Evolutionary conservation across 2,797 vertebrate species (phyloP).

Genomic region (Ptychadena robeensis): DNA sequence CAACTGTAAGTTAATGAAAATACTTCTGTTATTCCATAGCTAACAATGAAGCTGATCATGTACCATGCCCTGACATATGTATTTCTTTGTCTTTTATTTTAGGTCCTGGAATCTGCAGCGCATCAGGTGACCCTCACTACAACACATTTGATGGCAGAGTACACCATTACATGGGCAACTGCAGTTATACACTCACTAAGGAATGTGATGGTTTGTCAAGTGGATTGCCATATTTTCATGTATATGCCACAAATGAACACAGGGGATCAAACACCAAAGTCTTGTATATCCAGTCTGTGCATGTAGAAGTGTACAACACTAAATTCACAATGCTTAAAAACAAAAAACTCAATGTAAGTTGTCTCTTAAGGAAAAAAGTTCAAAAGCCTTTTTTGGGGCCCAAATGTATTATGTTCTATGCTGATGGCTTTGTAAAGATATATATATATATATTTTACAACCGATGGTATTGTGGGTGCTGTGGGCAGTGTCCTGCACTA

Average conservation of each 20-base stretch:
- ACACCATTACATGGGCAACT: constrained; percentile 88
- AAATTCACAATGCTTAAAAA: constrained; percentile 79
- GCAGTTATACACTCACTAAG: constrained; percentile 85
- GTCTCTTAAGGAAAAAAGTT: background rate
- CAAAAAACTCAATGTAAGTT: constrained; percentile 80
- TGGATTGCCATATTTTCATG: constrained; percentile 77
- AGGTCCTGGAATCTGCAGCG: constrained; percentile 78
- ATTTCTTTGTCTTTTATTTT: background rate
- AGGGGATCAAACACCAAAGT: constrained; percentile 78
- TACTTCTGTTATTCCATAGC: background rate
- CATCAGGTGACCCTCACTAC: constrained; percentile 90
- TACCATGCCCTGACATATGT: background rate
- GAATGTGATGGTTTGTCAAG: constrained; percentile 73
- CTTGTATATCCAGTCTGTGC: constrained; percentile 84
- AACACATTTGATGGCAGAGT: constrained; percentile 80
- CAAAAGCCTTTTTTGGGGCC: too few species aligned
- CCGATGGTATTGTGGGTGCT: too few species aligned
- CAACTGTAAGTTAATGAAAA: too few species aligned
- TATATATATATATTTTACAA: too few species aligned
- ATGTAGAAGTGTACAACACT: constrained; percentile 72
- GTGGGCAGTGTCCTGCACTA: too few species aligned
- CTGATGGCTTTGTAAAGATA: too few species aligned
- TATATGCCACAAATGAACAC: constrained; percentile 85
- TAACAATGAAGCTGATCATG: too few species aligned
- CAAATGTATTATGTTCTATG: too few species aligned